Evolutionary conservation across 2,888 invertebrate species (phyloP).

Genomic region (Hydropsyche betteni): DNA sequence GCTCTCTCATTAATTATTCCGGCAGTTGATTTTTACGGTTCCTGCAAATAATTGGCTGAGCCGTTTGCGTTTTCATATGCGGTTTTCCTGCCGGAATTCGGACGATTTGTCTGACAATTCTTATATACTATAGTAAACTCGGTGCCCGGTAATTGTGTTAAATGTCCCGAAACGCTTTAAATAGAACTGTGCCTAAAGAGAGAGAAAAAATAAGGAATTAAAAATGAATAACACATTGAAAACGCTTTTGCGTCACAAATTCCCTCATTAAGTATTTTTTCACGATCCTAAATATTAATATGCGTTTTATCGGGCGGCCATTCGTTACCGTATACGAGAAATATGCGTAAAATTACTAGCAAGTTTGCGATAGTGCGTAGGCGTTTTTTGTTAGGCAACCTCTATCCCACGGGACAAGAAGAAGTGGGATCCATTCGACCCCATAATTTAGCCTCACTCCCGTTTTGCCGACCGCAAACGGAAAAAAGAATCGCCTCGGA

Average conservation of each 20-base stretch:
- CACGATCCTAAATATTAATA: too few relatives aligned
- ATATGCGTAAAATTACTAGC: too few relatives aligned
- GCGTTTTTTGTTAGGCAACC: too few relatives aligned
- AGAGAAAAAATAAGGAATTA: too few relatives aligned
- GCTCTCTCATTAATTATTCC: conserved; percentile 36
- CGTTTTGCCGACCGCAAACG: background rate
- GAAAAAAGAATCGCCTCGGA: background rate
- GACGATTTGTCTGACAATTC: conserved; percentile 30
- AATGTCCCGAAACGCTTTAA: conserved; percentile 35
- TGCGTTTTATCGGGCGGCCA: too few relatives aligned
- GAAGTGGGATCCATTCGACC: conserved; percentile 5
- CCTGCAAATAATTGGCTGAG: conserved; percentile 32
- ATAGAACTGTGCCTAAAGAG: conserved; percentile 4
- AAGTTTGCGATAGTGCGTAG: too few relatives aligned
- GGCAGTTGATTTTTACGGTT: conserved; percentile 37
- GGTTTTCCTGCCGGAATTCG: conserved; percentile 31
- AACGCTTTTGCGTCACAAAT: too few relatives aligned
- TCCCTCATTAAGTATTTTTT: too few relatives aligned
- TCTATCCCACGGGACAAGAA: background rate
- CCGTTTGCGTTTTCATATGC: conserved; percentile 29
- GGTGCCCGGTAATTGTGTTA: conserved; percentile 32
- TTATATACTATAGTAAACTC: conserved; percentile 10
- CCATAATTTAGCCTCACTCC: conserved; percentile 23
- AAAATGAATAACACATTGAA: too few relatives aligned
- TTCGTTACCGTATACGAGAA: too few relatives aligned